These are phyloP conservation scores for Merluccius polli DNA, from an alignment of 2,797 vertebrate species.

Conservation along the genomic window DNA sequence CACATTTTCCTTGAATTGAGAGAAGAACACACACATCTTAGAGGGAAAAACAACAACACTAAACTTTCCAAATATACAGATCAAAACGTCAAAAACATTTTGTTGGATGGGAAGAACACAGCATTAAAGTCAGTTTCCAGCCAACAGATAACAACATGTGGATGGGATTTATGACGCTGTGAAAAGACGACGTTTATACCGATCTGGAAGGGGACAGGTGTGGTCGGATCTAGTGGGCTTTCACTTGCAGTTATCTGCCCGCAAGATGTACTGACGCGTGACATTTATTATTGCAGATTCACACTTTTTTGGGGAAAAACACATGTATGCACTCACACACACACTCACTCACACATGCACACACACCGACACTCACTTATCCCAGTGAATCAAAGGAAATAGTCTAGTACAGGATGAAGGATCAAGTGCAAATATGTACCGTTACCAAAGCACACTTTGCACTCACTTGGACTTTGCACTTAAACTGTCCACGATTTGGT, in stretches of 20 bases:
- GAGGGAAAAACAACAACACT: neutral
- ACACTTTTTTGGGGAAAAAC: neutral
- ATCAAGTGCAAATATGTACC: neutral
- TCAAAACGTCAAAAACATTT: too few species aligned
- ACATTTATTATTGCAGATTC: neutral
- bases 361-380: neutral
- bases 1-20: neutral
- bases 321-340: neutral
- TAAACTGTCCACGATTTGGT: neutral
- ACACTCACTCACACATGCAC: neutral
- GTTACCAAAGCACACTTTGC: conserved; percentile 5
- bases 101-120: too few species aligned
- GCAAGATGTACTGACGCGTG: neutral
- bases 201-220: too few species aligned
- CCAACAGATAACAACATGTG: neutral
- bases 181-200: neutral
- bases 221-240: neutral
- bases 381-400: neutral
- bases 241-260: neutral
- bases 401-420: neutral
- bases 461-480: neutral
- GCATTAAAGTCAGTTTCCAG: neutral
- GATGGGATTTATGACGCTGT: neutral
- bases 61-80: too few species aligned
- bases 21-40: neutral